phyloP scores from a whole-genome alignment of 64 coral and sea anemone genomes.

The Platygyra sinensis region DNA sequence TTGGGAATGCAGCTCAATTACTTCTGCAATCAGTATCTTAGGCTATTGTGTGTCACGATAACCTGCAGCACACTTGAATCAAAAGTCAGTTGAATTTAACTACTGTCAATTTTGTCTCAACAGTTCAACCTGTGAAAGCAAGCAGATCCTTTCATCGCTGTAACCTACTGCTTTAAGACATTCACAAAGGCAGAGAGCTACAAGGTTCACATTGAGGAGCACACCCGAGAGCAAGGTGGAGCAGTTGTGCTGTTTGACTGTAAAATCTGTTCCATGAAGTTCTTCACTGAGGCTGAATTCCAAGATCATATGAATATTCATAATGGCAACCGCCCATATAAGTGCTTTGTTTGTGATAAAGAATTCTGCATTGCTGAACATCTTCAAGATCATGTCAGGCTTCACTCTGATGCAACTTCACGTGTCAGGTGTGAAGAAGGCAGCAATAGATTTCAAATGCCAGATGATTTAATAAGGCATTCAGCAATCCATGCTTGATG shows the following conservation, averaged over 20 bases:
- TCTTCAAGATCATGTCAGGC: constrained; percentile 72
- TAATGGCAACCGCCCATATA: constrained; percentile 76
- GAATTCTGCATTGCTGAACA: constrained; percentile 92
- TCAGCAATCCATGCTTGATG: constrained; percentile 37
- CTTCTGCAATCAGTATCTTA: too few species aligned
- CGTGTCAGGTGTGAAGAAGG: neutral
- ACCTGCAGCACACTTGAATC: too few species aligned
- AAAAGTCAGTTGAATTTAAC: neutral
- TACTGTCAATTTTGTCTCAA: constrained; percentile 4
- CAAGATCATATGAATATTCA: constrained; percentile 95
- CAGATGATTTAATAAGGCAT: neutral
- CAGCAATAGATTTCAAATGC: neutral
- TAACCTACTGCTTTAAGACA: constrained; percentile 86
- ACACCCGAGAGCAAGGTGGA: constrained; percentile 37
- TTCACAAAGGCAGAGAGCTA: constrained; percentile 76
- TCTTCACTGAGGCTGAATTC: constrained; percentile 65
- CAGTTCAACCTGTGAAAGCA: constrained; percentile 51
- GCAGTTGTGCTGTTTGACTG: constrained; percentile 55
- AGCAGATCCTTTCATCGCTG: constrained; percentile 71
- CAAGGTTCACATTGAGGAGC: constrained; percentile 64
- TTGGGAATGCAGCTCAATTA: too few species aligned
- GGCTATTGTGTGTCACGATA: too few species aligned
- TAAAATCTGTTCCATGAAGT: constrained; percentile 79
- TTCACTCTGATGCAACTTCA: constrained; percentile 41
- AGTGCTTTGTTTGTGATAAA: constrained; percentile 72